phyloP scores from a whole-genome alignment of 2,888 invertebrate genomes.

The Dicyrtomina minuta region DNA sequence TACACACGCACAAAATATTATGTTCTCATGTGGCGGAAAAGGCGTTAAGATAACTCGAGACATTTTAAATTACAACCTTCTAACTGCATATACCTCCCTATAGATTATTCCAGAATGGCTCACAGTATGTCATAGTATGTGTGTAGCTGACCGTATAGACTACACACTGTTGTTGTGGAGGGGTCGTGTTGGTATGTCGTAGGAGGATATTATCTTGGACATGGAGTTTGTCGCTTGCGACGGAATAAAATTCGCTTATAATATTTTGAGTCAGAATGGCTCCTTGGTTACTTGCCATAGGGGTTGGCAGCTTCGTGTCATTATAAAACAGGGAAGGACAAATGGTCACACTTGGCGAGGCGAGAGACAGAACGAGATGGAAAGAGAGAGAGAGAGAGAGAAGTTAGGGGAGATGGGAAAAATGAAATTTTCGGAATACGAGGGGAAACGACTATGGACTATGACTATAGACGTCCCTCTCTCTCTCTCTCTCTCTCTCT shows the following conservation, averaged over 20 bases:
- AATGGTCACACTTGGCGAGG: constrained; percentile 45
- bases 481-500: constrained; percentile 8
- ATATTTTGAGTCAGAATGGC: constrained; percentile 17
- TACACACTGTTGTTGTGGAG: neutral
- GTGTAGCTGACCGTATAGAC: neutral
- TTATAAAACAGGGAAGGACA: constrained; percentile 43
- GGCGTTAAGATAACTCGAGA: too few species aligned
- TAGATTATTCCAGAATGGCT: neutral
- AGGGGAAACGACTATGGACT: constrained; percentile 31
- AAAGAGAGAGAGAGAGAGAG: constrained; percentile 13
- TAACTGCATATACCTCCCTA: neutral
- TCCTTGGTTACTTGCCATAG: constrained; percentile 33
- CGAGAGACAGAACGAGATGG: constrained; percentile 27
- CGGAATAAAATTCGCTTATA: neutral
- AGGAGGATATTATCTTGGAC: constrained; percentile 7
- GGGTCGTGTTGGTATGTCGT: too few species aligned
- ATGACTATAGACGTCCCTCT: constrained; percentile 19
- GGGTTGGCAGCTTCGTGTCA: constrained; percentile 35
- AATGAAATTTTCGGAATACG: constrained; percentile 32
- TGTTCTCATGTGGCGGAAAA: too few species aligned
- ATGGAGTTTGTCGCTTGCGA: constrained; percentile 12
- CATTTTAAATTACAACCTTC: too few species aligned
- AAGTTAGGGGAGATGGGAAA: constrained; percentile 27
- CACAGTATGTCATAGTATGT: neutral
- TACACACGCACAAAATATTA: too few species aligned